Base-by-base conservation (phyloP, 2,888 invertebrate genomes). In the Clanis bilineata region DNA sequence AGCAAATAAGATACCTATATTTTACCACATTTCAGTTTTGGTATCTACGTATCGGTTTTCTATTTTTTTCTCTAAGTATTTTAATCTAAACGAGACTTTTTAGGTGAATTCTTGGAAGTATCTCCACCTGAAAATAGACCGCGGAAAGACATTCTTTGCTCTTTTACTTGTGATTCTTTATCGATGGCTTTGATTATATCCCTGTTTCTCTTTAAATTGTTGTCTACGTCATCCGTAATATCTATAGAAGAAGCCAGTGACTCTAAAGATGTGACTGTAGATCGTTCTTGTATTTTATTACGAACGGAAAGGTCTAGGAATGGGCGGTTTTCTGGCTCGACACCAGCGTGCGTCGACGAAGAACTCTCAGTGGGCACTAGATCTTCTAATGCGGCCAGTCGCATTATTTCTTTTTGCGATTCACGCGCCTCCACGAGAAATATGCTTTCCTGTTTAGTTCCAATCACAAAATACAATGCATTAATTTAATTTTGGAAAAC, bases 341-440 rank as follows among this genome's bases (percentile, higher is more conserved):
- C 61, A 12, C 60, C 60, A 15, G 65, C 56, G 28, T 55, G 65
- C 15, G 67, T 45, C 1, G 72, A 62, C 22, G 70, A 64, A 1
- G 73, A 61, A 61, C 72, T 71, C 36, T 67, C 74, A 36, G 72
- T 66, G 51, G 64, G 59, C 10, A 73, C 67, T 23, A 67, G 60
- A 23, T 77, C 79, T 9, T 86, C 85, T 32, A 81, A 62, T 15
- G 83, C 84, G 3, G 87, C 81, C 61, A 76, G 72, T 55, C 77
- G 80, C 77, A 95, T 93, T 43, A 95, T 72, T 21, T 94, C 93
- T 64, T 94, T 94, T 76, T 96, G 95, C 62, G 94, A 95, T 76
- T 95, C 96, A 68, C 96, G 94, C 25, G 96, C 96, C 85, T 96
- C 96, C 69, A 96, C 87, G 77, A 96, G 86, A 84, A 97, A 97